Evolutionary conservation across 2,113 vertebrate species (phyloP).

Genomic region (Sinocyclocheilus rhinocerous): DNA sequence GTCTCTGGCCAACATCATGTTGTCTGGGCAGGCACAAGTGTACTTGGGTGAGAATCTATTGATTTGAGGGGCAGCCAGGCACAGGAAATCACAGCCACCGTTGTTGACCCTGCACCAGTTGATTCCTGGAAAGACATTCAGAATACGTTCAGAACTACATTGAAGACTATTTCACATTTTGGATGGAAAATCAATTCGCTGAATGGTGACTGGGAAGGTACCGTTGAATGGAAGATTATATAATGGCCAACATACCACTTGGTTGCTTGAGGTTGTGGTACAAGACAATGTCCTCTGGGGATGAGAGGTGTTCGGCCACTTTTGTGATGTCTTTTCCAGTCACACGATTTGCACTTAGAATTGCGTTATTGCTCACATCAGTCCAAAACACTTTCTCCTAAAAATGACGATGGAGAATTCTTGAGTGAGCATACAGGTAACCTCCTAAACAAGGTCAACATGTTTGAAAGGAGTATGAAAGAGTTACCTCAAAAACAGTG

Average conservation of each 20-base stretch:
- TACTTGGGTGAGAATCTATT: constrained; percentile 81
- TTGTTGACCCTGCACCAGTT: constrained; percentile 82
- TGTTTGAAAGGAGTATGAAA: background rate
- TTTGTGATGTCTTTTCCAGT: constrained; percentile 79
- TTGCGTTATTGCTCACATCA: constrained; percentile 83
- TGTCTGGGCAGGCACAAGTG: constrained; percentile 86
- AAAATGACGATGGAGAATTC: constrained; percentile 4
- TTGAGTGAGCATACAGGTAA: background rate
- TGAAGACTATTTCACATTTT: background rate
- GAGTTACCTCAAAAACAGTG: constrained; percentile 85
- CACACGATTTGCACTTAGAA: constrained; percentile 87
- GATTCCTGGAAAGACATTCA: constrained; percentile 69
- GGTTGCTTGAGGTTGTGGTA: constrained; percentile 88
- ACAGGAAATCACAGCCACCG: constrained; percentile 85
- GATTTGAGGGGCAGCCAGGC: constrained; percentile 87
- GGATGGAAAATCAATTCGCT: background rate
- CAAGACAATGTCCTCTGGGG: constrained; percentile 85
- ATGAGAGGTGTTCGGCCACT: constrained; percentile 81
- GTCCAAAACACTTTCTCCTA: constrained; percentile 91
- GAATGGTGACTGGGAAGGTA: background rate
- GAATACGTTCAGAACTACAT: background rate
- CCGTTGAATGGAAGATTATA: background rate
- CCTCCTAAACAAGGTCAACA: background rate
- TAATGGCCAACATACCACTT: constrained; percentile 68
- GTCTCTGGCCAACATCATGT: constrained; percentile 75